A percentile compares a stretch with the other conserved stretches of the same genome.
These are phyloP conservation scores for Corvus hawaiiensis DNA, from an alignment of 2,113 vertebrate genomes.

Conservation along the genomic window DNA sequence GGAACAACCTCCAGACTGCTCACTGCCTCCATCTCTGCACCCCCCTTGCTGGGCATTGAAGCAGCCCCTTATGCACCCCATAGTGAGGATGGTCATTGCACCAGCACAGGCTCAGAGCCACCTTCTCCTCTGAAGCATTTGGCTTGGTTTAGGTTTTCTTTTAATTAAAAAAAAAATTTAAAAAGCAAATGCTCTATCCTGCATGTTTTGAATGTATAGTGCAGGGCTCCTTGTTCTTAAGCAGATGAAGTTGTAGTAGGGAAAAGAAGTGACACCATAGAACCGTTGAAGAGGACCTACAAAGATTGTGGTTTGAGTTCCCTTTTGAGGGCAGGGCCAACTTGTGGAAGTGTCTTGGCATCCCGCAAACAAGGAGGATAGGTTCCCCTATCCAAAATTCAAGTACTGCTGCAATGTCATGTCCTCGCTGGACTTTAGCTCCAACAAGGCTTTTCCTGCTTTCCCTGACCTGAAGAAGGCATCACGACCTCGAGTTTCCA, in stretches of 20 bases:
- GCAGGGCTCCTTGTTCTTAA: not conserved
- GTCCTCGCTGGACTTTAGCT: not conserved
- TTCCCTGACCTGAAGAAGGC: not conserved
- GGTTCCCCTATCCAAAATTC: not conserved
- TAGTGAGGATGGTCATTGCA: not conserved
- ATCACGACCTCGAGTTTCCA: fast-evolving
- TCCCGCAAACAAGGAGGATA: not conserved
- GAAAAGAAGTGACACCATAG: not conserved
- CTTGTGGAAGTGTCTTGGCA: not conserved
- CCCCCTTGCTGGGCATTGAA: not conserved
- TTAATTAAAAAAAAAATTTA: not conserved
- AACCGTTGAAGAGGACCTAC: fast-evolving
- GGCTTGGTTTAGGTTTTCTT: not conserved
- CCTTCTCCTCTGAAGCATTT: not conserved
- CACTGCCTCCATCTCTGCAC: not conserved
- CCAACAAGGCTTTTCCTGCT: not conserved
- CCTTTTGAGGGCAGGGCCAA: not conserved
- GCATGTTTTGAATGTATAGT: not conserved
- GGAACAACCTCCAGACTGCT: not conserved
- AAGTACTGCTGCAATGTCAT: not conserved
- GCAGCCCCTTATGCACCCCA: not conserved
- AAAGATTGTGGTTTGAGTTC: not conserved
- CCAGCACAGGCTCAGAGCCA: not conserved
- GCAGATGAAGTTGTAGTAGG: not conserved
- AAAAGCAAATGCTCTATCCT: not conserved